Base-by-base conservation (phyloP, 2,797 vertebrate species). In the Girardinus metallicus region DNA sequence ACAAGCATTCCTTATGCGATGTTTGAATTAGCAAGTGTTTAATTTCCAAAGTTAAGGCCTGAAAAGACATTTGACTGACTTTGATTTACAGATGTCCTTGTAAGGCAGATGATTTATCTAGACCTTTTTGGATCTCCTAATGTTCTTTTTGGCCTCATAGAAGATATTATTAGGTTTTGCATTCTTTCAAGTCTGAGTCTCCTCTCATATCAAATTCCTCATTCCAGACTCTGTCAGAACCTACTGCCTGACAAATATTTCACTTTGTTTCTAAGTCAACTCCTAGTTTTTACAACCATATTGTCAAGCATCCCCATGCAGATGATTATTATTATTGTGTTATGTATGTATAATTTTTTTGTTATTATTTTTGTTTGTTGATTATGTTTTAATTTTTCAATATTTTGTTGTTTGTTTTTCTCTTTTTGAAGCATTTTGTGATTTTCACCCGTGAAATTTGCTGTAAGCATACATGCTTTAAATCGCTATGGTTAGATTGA, bases 211-310 rank as follows among this genome's bases (percentile, higher is more conserved):
- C 89, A 81, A 87, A 87, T 85, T 89, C 85, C 76, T 83, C 76
- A 80, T 85, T 84, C 73, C 81, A 91, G 82, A 91, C 81, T 83
- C 83, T 81, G 81, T 94, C 79, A 81, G 84, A 95, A 74, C 72
- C 76, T 79, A 74, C 75, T 83, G 82, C 90, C 81, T 86, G 90
- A 94, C 91, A 91, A 93, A 94, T 93, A 94, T 93, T 91, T 93
- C 76, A 60, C 87, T 74, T 77, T 10, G 68, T 93, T 93, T 94
- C 86, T 86, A 94, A 90, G 88, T 94, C 89, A 86, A 77, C 71
- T 87, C 83, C 81, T 87, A 87, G 73, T 87, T 86, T 78, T 79
- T 73, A 77, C 80, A 82, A 85, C 49, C 86, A 75, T 44, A 9
- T 89, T 89, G 86, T 85, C 77, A 79, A 78, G 75, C 73, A 64